A percentile compares a stretch with the other conserved stretches of the same genome.
These are phyloP conservation scores for Busseola fusca DNA, from an alignment of 2,888 invertebrate genomes.

Conservation along the genomic window DNA sequence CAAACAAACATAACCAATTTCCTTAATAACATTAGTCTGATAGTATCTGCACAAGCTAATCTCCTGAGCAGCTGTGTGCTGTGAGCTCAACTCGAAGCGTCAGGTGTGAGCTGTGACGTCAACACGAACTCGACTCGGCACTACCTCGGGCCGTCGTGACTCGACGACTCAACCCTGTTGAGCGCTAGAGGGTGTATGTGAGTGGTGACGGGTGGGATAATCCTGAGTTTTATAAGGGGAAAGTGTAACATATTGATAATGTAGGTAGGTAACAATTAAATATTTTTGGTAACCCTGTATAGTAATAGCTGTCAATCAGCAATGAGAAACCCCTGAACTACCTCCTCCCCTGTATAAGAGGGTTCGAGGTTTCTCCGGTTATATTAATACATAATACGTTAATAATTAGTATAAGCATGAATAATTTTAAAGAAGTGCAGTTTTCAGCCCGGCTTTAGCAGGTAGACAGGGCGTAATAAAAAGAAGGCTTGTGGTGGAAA, in stretches of 20 bases:
- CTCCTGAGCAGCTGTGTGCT: constrained; percentile 35
- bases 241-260: background rate
- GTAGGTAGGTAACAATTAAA: background rate
- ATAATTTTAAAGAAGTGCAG: background rate
- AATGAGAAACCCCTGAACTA: background rate
- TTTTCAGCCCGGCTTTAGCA: background rate
- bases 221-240: background rate
- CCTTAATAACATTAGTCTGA: constrained; percentile 15
- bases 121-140: constrained; percentile 34
- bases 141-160: constrained; percentile 51
- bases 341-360: background rate
- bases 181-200: constrained; percentile 62
- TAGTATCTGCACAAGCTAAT: constrained; percentile 34
- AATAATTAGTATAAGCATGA: background rate
- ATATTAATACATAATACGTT: background rate
- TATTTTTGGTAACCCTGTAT: background rate
- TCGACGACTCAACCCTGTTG: constrained; percentile 76
- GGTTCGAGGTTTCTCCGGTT: background rate
- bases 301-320: background rate
- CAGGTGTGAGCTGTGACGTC: constrained; percentile 51
- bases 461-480: background rate
- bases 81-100: constrained; percentile 36
- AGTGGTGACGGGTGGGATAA: constrained; percentile 10
- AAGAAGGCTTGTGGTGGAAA: background rate
- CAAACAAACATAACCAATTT: background rate